Evolutionary conservation across 2,113 vertebrate genomes (phyloP), one percentile per base, ranked within the genome.

Genomic region (Rhabdomys dilectus): DNA sequence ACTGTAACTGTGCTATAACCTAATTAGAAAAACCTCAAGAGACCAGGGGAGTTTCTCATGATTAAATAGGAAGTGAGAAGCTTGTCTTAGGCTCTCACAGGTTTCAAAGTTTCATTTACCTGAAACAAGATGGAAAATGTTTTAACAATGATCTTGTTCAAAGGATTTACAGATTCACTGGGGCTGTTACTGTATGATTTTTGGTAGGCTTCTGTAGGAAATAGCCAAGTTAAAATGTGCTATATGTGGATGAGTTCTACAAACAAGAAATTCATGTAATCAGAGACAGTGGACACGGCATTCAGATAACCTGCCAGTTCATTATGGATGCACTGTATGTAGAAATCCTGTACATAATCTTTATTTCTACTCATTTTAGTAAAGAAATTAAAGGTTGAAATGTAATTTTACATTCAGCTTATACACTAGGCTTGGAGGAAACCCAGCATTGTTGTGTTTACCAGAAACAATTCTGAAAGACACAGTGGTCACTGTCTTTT

Each of bases 21-120:
- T 97, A 96, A 95, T 97, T 97, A 97, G 21, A 56, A 95, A 97
- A 93, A 82, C 42, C 60, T 91, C 85, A 95, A 82, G 85, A 93
- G 84, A 95, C 48, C 84, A 76, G 60, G 21, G 42, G 85, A 80
- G 51, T 88, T 96, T 96, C 77, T 96, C 88, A 76, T 70, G 62
- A 89, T 97, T 92, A 96, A 95, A 95, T 77, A 92, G 78, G 60
- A 97, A 92, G 22, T 1, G 29, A 81, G 39, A 91, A 82, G 84
- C 75, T 80, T 78, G 24, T 73, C 58, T 88, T 76, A 72, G 5
- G 64, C 94, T 94, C 39, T 89, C 51, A 80, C 29, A 91, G 87
- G 89, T 89, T 95, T 97, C 84, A 82, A 89, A 89, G 22, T 34
- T 91, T 81, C 76, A 88, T 66, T 94, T 94, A 95, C 75, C 34